Evolutionary conservation across 1,140 invertebrate species (phyloP), one percentile per base, ranked within the genome.

Genomic region (Calliopsis andreniformis): DNA sequence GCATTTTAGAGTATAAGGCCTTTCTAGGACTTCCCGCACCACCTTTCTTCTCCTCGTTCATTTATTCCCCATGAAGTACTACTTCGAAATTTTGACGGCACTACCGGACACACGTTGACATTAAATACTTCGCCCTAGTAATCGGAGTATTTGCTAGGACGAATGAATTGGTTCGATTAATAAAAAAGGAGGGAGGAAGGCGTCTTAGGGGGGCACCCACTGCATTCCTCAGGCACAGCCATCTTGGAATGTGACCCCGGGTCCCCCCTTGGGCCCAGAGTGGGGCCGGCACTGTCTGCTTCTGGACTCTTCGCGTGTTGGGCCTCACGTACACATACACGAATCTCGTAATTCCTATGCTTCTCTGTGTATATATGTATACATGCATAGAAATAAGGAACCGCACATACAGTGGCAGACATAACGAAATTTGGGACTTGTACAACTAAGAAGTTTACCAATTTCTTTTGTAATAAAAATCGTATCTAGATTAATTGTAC

Each of bases 211-310:
- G 88, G 88, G 90, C 89, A 91, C 89, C 89, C 91, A 91, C 89
- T 91, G 91, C 92, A 93, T 93, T 93, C 92, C 92, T 90, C 83
- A 90, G 90, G 88, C 86, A 89, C 92, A 90, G 91, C 92, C 92
- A 93, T 93, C 90, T 93, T 93, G 92, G 92, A 93, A 93, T 93
- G 92, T 92, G 91, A 92, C 90, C 92, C 90, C 91, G 67, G 89
- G 87, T 89, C 81, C 87, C 89, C 79, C 87, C 85, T 83, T 79
- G 77, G 81, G 86, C 84, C 85, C 86, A 75, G 78, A 88, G 88
- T 86, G 88, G 87, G 87, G 86, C 69, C 82, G 82, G 82, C 82
- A 83, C 82, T 83, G 82, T 56, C 59, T 59, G 51, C 58, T 47
- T 56, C 49, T 72, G n/a, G 55, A 53, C 23, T 7, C 49, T 45